Base-by-base conservation (phyloP, 2,797 vertebrate species). In the Menidia menidia region DNA sequence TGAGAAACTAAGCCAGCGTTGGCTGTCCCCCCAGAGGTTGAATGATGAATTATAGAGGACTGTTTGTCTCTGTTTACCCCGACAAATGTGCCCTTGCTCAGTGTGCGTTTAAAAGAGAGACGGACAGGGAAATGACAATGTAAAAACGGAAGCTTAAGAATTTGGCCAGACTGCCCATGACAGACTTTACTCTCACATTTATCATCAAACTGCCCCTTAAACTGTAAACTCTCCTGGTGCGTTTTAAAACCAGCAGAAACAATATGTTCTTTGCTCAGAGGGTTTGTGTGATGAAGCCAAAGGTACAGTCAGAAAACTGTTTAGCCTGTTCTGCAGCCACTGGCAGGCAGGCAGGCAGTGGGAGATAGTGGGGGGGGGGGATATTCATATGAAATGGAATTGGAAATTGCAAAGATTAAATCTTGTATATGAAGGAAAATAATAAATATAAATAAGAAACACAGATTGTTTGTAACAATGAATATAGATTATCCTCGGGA, bases 11-110 rank as follows among this genome's bases (percentile, higher is more conserved):
- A 60, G 81, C 64, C 57, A 51, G 54, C 0, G 6, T 77, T 89
- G 89, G 79, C 84, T 81, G 80, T 80, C 79, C 87, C 90, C 85
- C 88, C 73, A 78, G 81, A 87, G 81, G 83, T 71, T 83, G 61
- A 85, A 68, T 65, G 66, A 92, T 90, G 75, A 92, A 92, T 90
- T 87, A 88, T 87, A 79, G 77, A 92, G 73, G 48, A 71, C 70
- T 30, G 64, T 75, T 87, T 75, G 64, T 81, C 63, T 88, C 79
- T 73, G 81, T 88, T 89, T 86, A 80, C 82, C 52, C 61, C 78
- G 81, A 87, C 75, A 5, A 82, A 75, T 56, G 35, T 64, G 54
- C 52, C 78, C 79, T 71, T 69, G 55, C 72, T 73, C 14, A 6
- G 52, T 71, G 56, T 42, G 51, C 52, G 54, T 72, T 64, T 57